phyloP scores from a whole-genome alignment of 2,113 vertebrate species.

The Coptodon bakossiorum region DNA sequence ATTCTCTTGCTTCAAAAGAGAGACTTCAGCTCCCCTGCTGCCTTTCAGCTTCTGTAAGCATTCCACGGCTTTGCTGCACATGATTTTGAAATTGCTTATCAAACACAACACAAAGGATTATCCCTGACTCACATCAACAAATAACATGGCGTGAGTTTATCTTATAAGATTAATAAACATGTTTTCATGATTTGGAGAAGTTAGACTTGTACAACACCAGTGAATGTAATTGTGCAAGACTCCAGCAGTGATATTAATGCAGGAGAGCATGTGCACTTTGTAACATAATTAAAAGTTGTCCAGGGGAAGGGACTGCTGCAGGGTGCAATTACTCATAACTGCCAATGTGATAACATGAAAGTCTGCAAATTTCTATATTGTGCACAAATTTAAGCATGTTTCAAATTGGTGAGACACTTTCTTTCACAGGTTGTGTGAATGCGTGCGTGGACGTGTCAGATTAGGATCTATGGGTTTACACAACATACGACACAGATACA shows the following conservation, averaged over 20 bases:
- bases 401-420: conserved; percentile 22
- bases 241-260: conserved; percentile 51
- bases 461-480: neutral
- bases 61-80: neutral
- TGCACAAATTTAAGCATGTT: conserved; percentile 34
- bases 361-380: conserved; percentile 46
- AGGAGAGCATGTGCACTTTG: conserved; percentile 52
- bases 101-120: conserved; percentile 11
- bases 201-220: neutral
- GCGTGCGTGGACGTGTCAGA: neutral
- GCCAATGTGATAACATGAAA: conserved; percentile 62
- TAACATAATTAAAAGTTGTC: conserved; percentile 72
- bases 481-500: neutral
- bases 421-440: neutral
- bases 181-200: conserved; percentile 27
- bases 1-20: conserved; percentile 6
- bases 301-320: conserved; percentile 48
- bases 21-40: conserved; percentile 7
- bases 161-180: conserved; percentile 26
- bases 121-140: conserved; percentile 15
- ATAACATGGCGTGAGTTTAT: conserved; percentile 25
- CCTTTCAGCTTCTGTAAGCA: conserved; percentile 5
- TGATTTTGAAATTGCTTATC: conserved; percentile 35
- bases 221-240: conserved; percentile 38
- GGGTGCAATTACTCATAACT: conserved; percentile 69